Percentiles rank a stretch among this genome's conserved stretches.
Conservation (phyloP, 1,140 invertebrate species). For the Hycleus phaleratus region DNA sequence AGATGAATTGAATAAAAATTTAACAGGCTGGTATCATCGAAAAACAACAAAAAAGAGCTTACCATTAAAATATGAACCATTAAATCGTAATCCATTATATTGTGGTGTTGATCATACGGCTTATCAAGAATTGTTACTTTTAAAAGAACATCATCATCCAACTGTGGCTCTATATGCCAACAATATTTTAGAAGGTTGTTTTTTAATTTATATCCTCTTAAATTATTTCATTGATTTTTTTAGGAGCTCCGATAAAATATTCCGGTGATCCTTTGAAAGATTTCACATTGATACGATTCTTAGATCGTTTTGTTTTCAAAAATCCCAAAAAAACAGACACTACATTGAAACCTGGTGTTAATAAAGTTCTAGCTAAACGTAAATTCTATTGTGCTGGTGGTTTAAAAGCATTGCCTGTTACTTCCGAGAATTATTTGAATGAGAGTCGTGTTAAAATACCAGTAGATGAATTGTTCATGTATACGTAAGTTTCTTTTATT, state of each 20-base stretch:
- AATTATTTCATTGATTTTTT: slow-evolving; percentile 24
- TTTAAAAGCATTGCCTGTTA: slow-evolving; percentile 54
- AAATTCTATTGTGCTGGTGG: slow-evolving; percentile 57
- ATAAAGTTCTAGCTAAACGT: slow-evolving; percentile 50
- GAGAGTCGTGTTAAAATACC: slow-evolving; percentile 63
- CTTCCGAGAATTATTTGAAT: slow-evolving; percentile 61
- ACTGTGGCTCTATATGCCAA: slow-evolving; percentile 82
- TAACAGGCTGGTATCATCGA: slow-evolving; percentile 24
- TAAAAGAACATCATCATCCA: slow-evolving; percentile 82
- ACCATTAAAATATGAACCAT: slow-evolving; percentile 57
- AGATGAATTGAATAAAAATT: slow-evolving; percentile 6
- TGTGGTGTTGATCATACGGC: slow-evolving; percentile 62
- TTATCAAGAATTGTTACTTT: slow-evolving; percentile 62
- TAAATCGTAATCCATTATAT: slow-evolving; percentile 74
- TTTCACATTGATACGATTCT: slow-evolving; percentile 79
- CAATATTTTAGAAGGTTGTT: slow-evolving; percentile 65
- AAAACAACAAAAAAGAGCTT: slow-evolving; percentile 20
- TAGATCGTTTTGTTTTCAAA: slow-evolving; percentile 92
- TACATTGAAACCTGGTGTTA: slow-evolving; percentile 40
- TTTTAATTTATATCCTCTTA: slow-evolving; percentile 15
- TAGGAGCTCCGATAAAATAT: slow-evolving; percentile 69
- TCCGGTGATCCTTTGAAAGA: slow-evolving; percentile 88
- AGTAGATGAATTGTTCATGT: slow-evolving; percentile 74
- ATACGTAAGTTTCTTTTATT: slow-evolving; percentile 48
- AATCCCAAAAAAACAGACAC: slow-evolving; percentile 76